A percentile compares a stretch with the other conserved stretches of the same genome.
Evolutionary conservation across 2,113 vertebrate genomes (phyloP).

Genomic region (Monarcha castaneiventris): DNA sequence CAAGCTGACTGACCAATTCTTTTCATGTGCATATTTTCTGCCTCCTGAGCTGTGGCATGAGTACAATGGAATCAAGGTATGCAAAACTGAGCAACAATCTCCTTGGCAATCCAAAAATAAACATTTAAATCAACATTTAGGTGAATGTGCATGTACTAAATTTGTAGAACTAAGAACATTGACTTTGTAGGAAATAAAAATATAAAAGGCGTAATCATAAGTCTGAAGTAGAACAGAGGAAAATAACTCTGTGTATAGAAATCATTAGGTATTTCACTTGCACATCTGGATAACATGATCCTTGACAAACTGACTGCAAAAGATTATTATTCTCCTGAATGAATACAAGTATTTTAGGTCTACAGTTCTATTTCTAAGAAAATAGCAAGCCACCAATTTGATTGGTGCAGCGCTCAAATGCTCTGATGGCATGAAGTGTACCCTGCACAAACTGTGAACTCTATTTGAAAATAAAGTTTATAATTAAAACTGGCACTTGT

Average conservation of each 20-base stretch:
- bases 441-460: conserved; percentile 21
- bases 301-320: not conserved
- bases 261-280: not conserved
- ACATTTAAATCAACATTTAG: not conserved
- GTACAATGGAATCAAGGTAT: not conserved
- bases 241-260: not conserved
- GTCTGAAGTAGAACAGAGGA: not conserved
- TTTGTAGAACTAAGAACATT: not conserved
- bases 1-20: not conserved
- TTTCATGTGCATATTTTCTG: not conserved
- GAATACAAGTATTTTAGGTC: not conserved
- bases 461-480: conserved; percentile 54
- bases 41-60: not conserved
- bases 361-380: not conserved
- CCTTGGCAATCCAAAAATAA: not conserved
- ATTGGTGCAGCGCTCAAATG: not conserved
- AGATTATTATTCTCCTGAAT: not conserved
- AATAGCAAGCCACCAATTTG: not conserved
- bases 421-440: not conserved
- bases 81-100: not conserved
- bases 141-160: not conserved
- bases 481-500: conserved; percentile 52
- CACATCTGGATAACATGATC: not conserved
- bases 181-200: not conserved
- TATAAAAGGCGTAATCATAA: not conserved